Evolutionary conservation across 2,113 vertebrate species (phyloP).

Genomic region (Peromyscus polionotus): DNA sequence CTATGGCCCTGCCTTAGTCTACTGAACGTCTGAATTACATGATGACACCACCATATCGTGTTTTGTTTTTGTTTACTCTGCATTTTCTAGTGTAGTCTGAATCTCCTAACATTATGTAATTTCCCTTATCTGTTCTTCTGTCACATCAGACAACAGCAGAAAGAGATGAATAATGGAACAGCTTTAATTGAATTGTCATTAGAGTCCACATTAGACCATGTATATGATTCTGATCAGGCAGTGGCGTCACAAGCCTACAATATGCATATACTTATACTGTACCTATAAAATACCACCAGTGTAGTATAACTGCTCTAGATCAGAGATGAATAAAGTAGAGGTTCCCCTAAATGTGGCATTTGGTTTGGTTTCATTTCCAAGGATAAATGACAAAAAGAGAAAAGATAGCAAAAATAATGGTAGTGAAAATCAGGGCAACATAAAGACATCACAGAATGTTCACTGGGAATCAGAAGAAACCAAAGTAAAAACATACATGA

Average conservation of each 20-base stretch:
- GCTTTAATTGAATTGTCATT: not conserved
- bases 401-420: not conserved
- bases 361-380: not conserved
- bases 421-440: not conserved
- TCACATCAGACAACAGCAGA: not conserved
- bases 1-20: too few relatives aligned
- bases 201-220: not conserved
- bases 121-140: not conserved
- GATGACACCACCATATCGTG: not conserved
- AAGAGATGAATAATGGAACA: not conserved
- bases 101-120: not conserved
- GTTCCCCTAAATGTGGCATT: not conserved
- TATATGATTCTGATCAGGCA: not conserved
- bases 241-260: not conserved
- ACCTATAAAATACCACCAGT: not conserved
- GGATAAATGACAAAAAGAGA: not conserved
- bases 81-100: not conserved
- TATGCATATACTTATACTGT: too few relatives aligned
- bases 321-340: not conserved
- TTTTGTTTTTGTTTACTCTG: not conserved
- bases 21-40: not conserved
- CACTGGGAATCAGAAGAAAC: not conserved
- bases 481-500: not conserved
- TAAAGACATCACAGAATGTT: not conserved
- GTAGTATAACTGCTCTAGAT: not conserved